Base-by-base conservation (phyloP, 2,888 invertebrate genomes). In the Anthrax anthrax region DNA sequence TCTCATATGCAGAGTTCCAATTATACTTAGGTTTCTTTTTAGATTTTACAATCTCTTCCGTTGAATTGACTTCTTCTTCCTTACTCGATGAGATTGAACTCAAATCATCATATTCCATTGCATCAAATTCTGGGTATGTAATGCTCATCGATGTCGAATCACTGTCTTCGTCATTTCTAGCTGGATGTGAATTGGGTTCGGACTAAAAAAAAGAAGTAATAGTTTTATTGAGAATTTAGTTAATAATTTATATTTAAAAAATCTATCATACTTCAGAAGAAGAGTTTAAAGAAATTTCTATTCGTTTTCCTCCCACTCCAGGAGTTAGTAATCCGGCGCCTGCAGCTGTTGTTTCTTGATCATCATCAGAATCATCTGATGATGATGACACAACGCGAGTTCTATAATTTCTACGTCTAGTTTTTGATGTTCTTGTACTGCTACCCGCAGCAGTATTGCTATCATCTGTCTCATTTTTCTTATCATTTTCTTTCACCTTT, bases 21-120 rank as follows among this genome's bases (percentile, higher is more conserved):
- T 52, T 57, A 37, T 67, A 66, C 1, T 48, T 38, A 0, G 66
- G 63, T 32, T 63, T 64, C 16, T 52, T 50, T 51, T 62, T 64
- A 45, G 54, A 53, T 49, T 46, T 41, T n/a, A 62, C 47, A 1
- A 61, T 50, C 19, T 60, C 57, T 12, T 54, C 52, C 1, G 59
- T 56, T n/a, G 44, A n/a, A 9, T 40, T 37, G 13, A 17, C 37
- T 17, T 34, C n/a, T 5, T n/a, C 37, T 38, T 39, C 18, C 14
- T 16, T 16, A 8, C 37, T 45, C 4, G 43, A 18, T 38, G 38
- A 46, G 17, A 17, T 14, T 34, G 38, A 46, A 27, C 27, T 45
- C 5, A 46, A 18, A 45, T 43, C 13, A 40, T 43, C 13, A 43
- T 43, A 18, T 39, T 37, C 16, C 37, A 34, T 23, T 27, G 23